phyloP scores from a whole-genome alignment of 2,113 vertebrate genomes.

The Eretmochelys imbricata region DNA sequence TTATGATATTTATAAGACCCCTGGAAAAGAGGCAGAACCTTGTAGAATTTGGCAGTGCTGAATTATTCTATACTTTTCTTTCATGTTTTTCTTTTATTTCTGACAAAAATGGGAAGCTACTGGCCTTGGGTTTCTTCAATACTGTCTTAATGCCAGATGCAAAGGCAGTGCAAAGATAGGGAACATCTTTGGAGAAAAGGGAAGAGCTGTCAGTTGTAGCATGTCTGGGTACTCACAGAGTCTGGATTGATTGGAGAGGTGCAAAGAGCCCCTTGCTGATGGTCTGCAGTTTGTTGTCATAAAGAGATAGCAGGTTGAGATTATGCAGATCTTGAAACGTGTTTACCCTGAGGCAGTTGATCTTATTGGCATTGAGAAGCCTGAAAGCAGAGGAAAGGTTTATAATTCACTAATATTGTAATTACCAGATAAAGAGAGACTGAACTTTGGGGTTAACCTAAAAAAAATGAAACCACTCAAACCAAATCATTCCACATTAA shows the following conservation, averaged over 20 bases:
- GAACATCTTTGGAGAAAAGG: not conserved
- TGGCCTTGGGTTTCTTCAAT: not conserved
- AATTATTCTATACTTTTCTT: not conserved
- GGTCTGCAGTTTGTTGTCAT: slow-evolving; percentile 98
- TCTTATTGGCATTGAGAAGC: slow-evolving; percentile 99
- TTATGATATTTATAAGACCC: not conserved
- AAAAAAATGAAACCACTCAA: not conserved
- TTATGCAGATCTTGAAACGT: slow-evolving; percentile 98
- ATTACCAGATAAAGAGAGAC: not conserved
- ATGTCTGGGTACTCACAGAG: slow-evolving; percentile 88
- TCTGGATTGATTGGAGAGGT: slow-evolving; percentile 96
- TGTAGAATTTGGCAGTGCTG: not conserved
- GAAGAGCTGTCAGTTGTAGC: not conserved
- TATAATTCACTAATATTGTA: slow-evolving; percentile 17
- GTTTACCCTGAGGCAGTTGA: slow-evolving; percentile 97
- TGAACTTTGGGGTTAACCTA: not conserved
- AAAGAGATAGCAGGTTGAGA: slow-evolving; percentile 96
- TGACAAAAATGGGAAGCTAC: not conserved
- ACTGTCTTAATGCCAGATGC: not conserved
- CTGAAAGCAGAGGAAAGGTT: slow-evolving; percentile 78
- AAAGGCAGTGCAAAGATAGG: slow-evolving; percentile 16
- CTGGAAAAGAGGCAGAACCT: not conserved
- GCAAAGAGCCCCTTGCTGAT: slow-evolving; percentile 96
- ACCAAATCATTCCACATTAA: not conserved
- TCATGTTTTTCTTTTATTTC: not conserved